These are phyloP conservation scores for Semnornis frantzii DNA, from an alignment of 2,113 vertebrate genomes.

Conservation along the genomic window DNA sequence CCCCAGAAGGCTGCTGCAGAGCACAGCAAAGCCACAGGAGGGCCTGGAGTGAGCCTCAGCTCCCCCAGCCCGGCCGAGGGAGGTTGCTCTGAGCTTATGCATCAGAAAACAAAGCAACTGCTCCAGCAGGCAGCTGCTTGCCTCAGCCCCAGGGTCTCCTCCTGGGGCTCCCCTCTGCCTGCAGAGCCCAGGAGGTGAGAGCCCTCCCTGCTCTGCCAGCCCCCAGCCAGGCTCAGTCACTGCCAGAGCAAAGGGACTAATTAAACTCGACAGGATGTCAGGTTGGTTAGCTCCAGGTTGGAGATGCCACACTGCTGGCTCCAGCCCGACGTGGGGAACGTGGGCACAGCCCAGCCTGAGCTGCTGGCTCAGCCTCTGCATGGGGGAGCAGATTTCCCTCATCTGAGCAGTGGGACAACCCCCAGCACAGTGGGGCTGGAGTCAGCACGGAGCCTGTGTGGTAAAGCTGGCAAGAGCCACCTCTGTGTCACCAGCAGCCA, in stretches of 20 bases:
- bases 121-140: background rate
- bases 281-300: background rate
- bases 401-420: fast-evolving
- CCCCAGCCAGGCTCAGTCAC: background rate
- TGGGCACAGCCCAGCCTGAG: background rate
- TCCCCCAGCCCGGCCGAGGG: background rate
- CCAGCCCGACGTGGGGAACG: background rate
- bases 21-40: background rate
- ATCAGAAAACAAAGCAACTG: background rate
- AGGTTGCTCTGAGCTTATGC: background rate
- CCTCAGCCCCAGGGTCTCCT: background rate
- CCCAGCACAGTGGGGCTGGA: background rate
- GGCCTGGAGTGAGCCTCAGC: background rate
- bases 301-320: background rate
- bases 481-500: background rate
- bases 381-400: background rate
- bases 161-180: background rate
- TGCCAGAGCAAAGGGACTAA: background rate
- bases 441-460: background rate
- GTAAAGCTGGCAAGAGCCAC: fast-evolving
- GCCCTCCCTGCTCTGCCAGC: background rate
- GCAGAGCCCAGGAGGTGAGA: background rate
- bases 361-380: background rate
- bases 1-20: background rate
- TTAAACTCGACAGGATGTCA: conserved; percentile 11